Base-by-base conservation (phyloP, 2,888 invertebrate genomes). In the Leucophenga montana region DNA sequence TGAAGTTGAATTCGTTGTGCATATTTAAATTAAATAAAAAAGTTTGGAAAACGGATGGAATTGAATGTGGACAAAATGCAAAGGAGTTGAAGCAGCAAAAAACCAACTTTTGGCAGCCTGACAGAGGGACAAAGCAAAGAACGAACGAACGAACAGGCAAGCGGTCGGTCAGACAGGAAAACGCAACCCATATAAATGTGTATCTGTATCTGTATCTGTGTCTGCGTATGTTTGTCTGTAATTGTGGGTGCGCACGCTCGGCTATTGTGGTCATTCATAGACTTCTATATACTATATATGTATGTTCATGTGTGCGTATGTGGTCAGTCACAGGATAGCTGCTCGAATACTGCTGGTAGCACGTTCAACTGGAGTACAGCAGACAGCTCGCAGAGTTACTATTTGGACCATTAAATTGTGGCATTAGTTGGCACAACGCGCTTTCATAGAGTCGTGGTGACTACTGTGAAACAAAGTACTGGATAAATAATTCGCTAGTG, bases 1-100 rank as follows among this genome's bases (percentile, higher is more conserved):
- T 53, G 50, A 74, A 75, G 73, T 73, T 76, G 64, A 18, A 50
- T 50, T 50, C 13, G n/a, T 27, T 44, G 44, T 61, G 61, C 33
- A 61, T 39, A 61, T 61, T 61, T 61, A 39, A 57, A 57, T 57
- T 22, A n/a, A 22, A 33, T 44, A 61, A 18, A 61, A 16, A 61
- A 18, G 1, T 39, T 39, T 8, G 11, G 9, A 39, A 5, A 39
- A 39, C 11, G 39, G 39, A 8, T 8, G 9, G 39, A 39, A 39
- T 39, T 39, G 39, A 39, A 39, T 39, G 39, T 39, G 39, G 39
- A 39, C 39, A 39, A 39, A 39, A 39, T 39, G 39, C 39, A 39
- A 39, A 39, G 39, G 39, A 39, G 39, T 11, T 39, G 39, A 5
- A 39, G 39, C 39, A 22, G 27, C 8, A 11, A 56, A 56, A 20